These are phyloP conservation scores for Galerucella nymphaeae DNA, from an alignment of 2,888 invertebrate genomes.

Conservation along the genomic window DNA sequence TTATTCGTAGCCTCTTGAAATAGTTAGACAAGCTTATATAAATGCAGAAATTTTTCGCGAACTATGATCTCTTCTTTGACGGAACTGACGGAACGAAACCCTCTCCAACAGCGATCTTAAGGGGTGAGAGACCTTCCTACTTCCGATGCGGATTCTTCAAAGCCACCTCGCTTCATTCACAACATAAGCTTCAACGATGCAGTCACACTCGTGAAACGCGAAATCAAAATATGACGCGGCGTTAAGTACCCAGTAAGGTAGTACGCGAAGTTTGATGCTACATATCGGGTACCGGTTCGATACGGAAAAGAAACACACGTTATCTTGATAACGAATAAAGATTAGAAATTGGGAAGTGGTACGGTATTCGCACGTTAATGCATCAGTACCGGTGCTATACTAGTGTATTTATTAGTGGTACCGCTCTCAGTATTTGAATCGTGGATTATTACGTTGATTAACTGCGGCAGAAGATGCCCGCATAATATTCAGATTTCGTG, in stretches of 20 bases:
- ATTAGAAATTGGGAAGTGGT: neutral
- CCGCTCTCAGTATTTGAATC: slow-evolving; percentile 5
- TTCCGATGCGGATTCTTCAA: slow-evolving; percentile 6
- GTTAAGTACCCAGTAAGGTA: neutral
- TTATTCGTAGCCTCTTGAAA: no score
- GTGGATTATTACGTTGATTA: slow-evolving; percentile 16
- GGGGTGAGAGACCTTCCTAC: neutral
- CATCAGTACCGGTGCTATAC: neutral
- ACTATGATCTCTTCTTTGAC: neutral
- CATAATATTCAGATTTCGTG: slow-evolving; percentile 1
- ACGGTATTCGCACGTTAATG: neutral
- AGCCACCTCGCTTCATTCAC: slow-evolving; percentile 2
- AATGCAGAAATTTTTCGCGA: neutral
- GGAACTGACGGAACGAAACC: neutral
- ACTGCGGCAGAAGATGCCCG: neutral
- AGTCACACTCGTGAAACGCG: neutral
- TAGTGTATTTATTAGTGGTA: slow-evolving; percentile 6
- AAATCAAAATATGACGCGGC: neutral
- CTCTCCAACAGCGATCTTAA: slow-evolving; percentile 8
- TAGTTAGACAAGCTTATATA: no score
- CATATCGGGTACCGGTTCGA: neutral
- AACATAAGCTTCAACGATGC: neutral
- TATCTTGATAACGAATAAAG: neutral
- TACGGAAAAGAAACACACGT: neutral
- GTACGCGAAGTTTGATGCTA: neutral